A percentile compares a stretch with the other conserved stretches of the same genome.
phyloP scores from a whole-genome alignment of 2,113 vertebrate genomes.

The Conger conger region DNA sequence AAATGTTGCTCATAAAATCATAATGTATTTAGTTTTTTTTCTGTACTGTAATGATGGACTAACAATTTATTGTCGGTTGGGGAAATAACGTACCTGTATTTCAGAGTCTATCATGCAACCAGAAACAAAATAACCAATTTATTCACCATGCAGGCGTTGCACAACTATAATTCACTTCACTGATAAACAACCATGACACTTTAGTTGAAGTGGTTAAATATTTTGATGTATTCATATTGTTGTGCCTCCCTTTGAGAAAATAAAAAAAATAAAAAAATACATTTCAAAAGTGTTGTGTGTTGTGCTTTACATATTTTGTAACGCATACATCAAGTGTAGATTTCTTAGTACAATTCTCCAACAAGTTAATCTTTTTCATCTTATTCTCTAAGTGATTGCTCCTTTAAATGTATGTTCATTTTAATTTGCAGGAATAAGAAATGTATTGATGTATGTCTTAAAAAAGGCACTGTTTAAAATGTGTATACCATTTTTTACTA shows the following conservation, averaged over 20 bases:
- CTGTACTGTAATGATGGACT: not conserved
- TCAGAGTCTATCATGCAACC: not conserved
- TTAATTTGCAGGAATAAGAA: not conserved
- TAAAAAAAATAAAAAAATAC: not conserved
- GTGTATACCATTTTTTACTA: too few relatives aligned
- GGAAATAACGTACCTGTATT: not conserved
- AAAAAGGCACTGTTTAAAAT: too few relatives aligned
- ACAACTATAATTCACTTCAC: not conserved
- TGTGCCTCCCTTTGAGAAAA: not conserved
- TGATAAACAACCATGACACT: not conserved
- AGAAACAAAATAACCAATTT: not conserved
- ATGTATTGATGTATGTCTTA: not conserved
- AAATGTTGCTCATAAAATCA: not conserved
- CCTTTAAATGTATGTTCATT: not conserved
- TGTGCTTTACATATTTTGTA: not conserved
- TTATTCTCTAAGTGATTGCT: not conserved
- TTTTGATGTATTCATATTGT: not conserved
- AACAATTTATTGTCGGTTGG: not conserved
- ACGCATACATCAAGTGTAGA: not conserved
- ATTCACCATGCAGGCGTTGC: not conserved
- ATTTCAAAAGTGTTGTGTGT: not conserved
- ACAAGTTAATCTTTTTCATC: too few relatives aligned
- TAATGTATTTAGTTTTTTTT: not conserved
- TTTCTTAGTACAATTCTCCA: too few relatives aligned
- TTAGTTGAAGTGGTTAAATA: not conserved